Percentiles rank a stretch among this genome's conserved stretches.
Conservation (phyloP, 2,113 vertebrate species). For the Brienomyrus longianalis region DNA sequence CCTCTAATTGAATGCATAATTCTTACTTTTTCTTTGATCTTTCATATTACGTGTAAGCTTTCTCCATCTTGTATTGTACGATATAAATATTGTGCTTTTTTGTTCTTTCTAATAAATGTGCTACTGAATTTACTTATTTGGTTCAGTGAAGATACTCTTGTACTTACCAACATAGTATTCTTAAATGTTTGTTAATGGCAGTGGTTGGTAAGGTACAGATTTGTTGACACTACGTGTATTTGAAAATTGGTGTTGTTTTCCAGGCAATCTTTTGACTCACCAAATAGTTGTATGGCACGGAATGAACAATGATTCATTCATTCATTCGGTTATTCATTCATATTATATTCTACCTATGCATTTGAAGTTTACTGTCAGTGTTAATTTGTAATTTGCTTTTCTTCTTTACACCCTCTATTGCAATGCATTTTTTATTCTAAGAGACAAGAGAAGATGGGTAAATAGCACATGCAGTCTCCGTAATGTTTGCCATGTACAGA, state of each 20-base stretch:
- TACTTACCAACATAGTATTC: background rate
- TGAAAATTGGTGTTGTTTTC: background rate
- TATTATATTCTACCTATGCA: background rate
- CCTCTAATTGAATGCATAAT: background rate
- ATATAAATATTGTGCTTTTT: background rate
- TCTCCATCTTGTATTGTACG: background rate
- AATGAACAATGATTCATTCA: background rate
- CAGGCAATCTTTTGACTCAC: background rate
- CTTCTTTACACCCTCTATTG: background rate
- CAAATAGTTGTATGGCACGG: background rate
- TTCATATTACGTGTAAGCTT: background rate
- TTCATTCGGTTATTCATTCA: background rate
- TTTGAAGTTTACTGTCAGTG: background rate
- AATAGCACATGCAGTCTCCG: background rate
- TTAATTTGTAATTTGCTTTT: background rate
- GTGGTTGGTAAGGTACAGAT: background rate
- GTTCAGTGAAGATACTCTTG: background rate
- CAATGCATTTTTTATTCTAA: background rate
- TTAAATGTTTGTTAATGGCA: background rate
- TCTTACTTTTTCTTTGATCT: background rate
- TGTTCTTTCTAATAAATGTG: background rate
- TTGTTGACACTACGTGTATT: background rate
- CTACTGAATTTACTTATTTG: background rate
- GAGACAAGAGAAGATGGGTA: background rate
- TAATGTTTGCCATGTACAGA: background rate